Conservation (phyloP, 2,888 invertebrate species). For the Eupithecia exiguata region DNA sequence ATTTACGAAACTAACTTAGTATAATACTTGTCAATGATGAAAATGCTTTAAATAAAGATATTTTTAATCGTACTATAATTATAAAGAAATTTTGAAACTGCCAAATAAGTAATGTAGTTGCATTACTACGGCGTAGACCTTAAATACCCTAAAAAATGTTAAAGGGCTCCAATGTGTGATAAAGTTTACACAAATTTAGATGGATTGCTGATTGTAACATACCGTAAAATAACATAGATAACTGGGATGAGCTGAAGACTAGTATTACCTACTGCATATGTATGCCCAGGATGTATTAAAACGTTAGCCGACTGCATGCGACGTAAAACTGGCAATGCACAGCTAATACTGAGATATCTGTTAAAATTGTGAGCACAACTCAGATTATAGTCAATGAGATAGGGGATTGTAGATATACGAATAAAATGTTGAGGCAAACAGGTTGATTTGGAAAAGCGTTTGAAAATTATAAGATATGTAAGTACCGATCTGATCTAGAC, state of each 20-base stretch:
- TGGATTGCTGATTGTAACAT: no score
- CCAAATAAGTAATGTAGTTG: no score
- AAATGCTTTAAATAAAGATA: no score
- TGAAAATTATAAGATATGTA: not conserved
- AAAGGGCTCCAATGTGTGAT: no score
- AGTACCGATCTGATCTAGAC: no score
- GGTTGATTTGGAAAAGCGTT: not conserved
- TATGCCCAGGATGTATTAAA: conserved; percentile 43
- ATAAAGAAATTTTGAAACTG: no score
- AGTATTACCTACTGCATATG: not conserved
- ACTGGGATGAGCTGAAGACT: not conserved
- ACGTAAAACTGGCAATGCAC: conserved; percentile 32
- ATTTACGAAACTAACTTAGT: no score
- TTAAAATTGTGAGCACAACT: conserved; percentile 42
- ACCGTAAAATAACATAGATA: not conserved
- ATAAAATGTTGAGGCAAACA: conserved; percentile 1
- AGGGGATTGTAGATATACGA: conserved; percentile 27
- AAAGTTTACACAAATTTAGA: no score
- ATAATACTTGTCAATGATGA: no score
- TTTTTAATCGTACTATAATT: no score
- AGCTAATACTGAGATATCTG: conserved; percentile 49
- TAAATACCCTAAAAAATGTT: no score
- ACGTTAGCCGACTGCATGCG: conserved; percentile 41
- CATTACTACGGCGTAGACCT: no score
- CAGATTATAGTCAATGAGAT: conserved; percentile 35